A percentile compares a stretch with the other conserved stretches of the same genome.
Evolutionary conservation across 2,113 vertebrate species (phyloP).

Genomic region (Erythrocercus mccallii): DNA sequence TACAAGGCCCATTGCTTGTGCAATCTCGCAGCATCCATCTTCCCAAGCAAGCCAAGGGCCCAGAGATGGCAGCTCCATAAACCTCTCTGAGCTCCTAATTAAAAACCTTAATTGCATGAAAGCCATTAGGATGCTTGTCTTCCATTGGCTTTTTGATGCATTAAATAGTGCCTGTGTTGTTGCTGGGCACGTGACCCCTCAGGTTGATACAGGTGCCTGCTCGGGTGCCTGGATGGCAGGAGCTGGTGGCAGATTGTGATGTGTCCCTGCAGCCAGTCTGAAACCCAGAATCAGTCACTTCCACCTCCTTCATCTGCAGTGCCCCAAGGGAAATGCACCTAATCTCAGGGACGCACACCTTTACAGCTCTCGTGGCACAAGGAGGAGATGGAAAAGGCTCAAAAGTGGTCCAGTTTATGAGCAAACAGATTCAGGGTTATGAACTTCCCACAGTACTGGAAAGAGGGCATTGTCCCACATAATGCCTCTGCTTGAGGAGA

Average conservation of each 20-base stretch:
- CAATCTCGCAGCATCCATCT: background rate
- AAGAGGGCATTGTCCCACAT: background rate
- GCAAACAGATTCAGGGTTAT: background rate
- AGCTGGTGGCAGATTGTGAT: background rate
- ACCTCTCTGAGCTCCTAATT: constrained; percentile 29
- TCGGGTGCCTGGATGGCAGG: fast-evolving
- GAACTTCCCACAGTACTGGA: fast-evolving
- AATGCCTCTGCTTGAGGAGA: background rate
- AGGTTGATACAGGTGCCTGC: background rate
- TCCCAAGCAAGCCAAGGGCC: constrained; percentile 25
- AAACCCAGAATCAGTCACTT: background rate
- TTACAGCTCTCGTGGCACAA: background rate
- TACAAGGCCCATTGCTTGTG: constrained; percentile 15
- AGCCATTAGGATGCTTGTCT: background rate
- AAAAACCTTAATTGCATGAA: constrained; percentile 29
- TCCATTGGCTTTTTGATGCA: background rate
- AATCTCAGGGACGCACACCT: background rate
- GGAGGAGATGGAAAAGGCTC: background rate
- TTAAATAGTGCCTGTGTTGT: background rate
- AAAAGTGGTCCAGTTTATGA: background rate
- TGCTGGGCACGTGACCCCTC: too few species aligned
- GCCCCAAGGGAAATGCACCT: background rate
- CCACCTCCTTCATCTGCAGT: background rate
- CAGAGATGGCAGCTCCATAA: constrained; percentile 1
- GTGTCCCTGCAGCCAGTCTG: background rate